Base-by-base conservation (phyloP, 35 echinoderm and acorn worm species). In the Heliocidaris erythrogramma region DNA sequence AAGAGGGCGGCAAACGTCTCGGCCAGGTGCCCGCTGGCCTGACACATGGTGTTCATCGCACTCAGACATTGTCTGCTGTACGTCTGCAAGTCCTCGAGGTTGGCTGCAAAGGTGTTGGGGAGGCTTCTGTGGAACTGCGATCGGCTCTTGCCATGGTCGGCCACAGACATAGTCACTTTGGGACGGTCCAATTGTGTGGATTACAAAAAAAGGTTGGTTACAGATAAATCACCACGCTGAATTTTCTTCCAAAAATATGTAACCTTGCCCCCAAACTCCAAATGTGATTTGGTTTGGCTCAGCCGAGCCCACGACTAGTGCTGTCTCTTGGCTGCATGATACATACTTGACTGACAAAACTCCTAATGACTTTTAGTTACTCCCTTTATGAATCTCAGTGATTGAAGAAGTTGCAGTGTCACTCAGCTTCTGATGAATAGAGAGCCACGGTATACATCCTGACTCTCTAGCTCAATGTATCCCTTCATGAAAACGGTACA, bases 41-140 rank as follows among this genome's bases (percentile, higher is more conserved):
- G 90, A 59, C 97, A 97, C 32, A 97, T 85, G 65, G 85, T 31
- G 47, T 95, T 96, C 95, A 97, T 96, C 0, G 97, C 97, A 8
- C 90, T 56, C 9, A 97, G 90, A 85, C 93, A 96, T 27, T 94
- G 86, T 48, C 71, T 90, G 89, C 97, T 97, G 84, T 97, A 94
- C 2, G 94, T 88, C 85, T 96, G 93, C 32, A 97, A 78, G 60
- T 96, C 97, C 35, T 97, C 97, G 27, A 96, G 90, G 16, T 97
- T 48, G 50, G 95, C 93, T 14, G 91, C 94, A 59, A 94, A 96
- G 56, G 93, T 97, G 94, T 97, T 94, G 47, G 97, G 97, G 30
- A 96, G 89, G 86, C 95, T 97, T 7, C 95, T 78, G 92, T 97
- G 97, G 90, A 97, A 97, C 30, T 86, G 93, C 30, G 95, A 96